These are phyloP conservation scores for Phoeniculus purpureus DNA, from an alignment of 2,797 vertebrate species.

Conservation along the genomic window DNA sequence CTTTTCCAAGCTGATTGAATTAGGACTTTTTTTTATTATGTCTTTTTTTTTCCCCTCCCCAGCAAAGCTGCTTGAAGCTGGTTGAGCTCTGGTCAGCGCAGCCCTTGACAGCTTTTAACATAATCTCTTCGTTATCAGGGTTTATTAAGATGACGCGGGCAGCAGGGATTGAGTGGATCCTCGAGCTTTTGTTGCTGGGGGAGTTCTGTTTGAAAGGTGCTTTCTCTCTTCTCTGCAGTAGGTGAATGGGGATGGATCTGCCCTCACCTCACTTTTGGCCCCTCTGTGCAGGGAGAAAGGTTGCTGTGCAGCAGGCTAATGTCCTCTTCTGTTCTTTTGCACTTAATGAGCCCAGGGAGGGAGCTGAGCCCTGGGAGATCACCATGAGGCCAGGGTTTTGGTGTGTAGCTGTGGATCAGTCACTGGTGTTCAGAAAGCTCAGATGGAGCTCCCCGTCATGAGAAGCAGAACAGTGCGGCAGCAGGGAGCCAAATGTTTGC, in stretches of 20 bases:
- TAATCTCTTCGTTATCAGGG: slow-evolving; percentile 34
- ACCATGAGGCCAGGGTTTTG: fast-evolving
- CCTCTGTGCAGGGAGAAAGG: background rate
- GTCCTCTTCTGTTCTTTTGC: background rate
- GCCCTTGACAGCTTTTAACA: slow-evolving; percentile 36
- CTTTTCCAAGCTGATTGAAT: slow-evolving; percentile 61
- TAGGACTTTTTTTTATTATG: background rate
- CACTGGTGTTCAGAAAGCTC: background rate
- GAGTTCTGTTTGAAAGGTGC: background rate
- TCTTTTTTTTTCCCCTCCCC: background rate
- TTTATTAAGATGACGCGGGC: background rate
- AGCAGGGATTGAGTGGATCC: background rate
- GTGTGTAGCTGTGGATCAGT: background rate
- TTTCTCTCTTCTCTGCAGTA: background rate
- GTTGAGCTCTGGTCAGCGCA: slow-evolving; percentile 31
- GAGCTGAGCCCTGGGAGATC: background rate
- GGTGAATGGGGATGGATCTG: background rate
- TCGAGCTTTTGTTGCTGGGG: background rate
- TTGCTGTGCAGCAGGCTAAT: background rate
- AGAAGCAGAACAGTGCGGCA: background rate
- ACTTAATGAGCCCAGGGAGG: background rate
- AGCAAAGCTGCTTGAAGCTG: slow-evolving; percentile 63
- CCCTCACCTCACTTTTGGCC: background rate
- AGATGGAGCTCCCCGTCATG: background rate
- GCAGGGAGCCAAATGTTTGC: background rate